Percentiles rank a stretch among this genome's conserved stretches.
Evolutionary conservation across 1,140 invertebrate species (phyloP).

Genomic region (Periplaneta americana): DNA sequence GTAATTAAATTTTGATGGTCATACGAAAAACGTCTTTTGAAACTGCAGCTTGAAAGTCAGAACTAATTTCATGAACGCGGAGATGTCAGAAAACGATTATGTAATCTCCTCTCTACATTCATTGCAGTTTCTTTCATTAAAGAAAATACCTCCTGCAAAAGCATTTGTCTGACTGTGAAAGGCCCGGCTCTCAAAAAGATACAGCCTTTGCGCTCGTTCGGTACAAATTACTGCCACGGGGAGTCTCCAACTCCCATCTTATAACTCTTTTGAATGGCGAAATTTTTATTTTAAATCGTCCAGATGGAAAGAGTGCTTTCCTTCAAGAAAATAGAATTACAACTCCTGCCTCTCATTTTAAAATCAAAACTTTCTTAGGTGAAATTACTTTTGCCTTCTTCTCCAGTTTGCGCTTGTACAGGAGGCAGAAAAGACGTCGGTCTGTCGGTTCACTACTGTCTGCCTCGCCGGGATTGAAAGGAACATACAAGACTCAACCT

Average conservation of each 20-base stretch:
- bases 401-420: not conserved
- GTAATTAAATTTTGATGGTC: no score
- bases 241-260: not conserved
- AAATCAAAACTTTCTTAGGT: constrained; percentile 16
- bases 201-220: not conserved
- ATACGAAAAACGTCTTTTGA: not conserved
- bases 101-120: not conserved
- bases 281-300: constrained; percentile 15
- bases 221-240: not conserved
- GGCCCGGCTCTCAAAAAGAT: not conserved
- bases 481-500: not conserved
- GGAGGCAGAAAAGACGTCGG: not conserved
- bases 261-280: constrained; percentile 5
- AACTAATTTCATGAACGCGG: not conserved
- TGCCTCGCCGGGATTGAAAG: not conserved
- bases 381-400: constrained; percentile 14
- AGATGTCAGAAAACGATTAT: not conserved
- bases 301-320: constrained; percentile 12
- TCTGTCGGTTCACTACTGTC: not conserved
- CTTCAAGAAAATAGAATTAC: constrained; percentile 15
- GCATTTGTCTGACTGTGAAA: not conserved
- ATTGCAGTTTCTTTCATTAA: not conserved
- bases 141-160: not conserved
- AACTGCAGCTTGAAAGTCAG: not conserved
- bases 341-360: constrained; percentile 17